A percentile compares a stretch with the other conserved stretches of the same genome.
phyloP scores from a whole-genome alignment of 1,140 invertebrate species.

The Acromyrmex heyeri region DNA sequence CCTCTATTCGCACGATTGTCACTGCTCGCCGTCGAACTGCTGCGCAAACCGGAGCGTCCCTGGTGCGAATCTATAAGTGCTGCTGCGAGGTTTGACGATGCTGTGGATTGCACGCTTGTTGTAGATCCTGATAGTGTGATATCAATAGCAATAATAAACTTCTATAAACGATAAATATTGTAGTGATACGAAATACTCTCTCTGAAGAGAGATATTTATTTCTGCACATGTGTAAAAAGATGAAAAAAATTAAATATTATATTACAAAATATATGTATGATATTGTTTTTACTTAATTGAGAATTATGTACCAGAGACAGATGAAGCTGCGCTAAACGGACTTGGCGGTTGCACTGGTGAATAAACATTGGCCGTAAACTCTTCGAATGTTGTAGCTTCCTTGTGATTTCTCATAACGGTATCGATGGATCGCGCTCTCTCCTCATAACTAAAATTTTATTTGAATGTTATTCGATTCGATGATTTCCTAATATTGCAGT shows the following conservation, averaged over 20 bases:
- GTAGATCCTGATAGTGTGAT: constrained; percentile 82
- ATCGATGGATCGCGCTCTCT: constrained; percentile 94
- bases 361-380: constrained; percentile 95
- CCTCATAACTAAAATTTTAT: constrained; percentile 92
- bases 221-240: background rate
- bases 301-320: constrained; percentile 81
- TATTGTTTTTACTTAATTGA: constrained; percentile 13
- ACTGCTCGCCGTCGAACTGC: constrained; percentile 81
- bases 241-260: constrained; percentile 35
- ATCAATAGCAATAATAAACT: constrained; percentile 59
- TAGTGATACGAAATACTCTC: background rate
- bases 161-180: background rate
- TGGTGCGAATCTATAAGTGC: constrained; percentile 87
- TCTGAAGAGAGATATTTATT: background rate
- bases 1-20: constrained; percentile 86
- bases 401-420: constrained; percentile 96
- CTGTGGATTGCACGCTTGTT: constrained; percentile 84
- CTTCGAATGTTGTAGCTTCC: constrained; percentile 96
- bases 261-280: constrained; percentile 36
- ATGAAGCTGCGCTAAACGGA: constrained; percentile 85
- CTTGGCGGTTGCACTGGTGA: constrained; percentile 90
- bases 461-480: constrained; percentile 46
- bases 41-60: constrained; percentile 81
- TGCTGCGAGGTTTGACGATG: constrained; percentile 86
- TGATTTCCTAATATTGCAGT: background rate